These are phyloP conservation scores for Drosophila flavopinicola DNA, from an alignment of 2,888 invertebrate species.

Conservation along the genomic window DNA sequence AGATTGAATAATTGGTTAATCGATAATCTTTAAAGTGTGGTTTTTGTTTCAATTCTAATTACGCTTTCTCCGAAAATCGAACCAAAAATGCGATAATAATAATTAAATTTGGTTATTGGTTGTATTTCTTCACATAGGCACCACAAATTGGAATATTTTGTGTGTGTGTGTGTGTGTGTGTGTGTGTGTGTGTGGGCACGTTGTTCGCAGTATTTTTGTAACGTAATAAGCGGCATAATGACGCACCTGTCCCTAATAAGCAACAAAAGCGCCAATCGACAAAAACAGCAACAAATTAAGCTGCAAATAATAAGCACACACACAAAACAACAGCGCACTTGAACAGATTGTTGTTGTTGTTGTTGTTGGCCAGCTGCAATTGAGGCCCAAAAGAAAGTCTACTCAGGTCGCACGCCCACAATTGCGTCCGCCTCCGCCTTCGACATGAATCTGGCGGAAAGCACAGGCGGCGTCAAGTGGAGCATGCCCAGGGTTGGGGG, in stretches of 20 bases:
- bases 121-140: background rate
- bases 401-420: background rate
- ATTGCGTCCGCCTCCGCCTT: background rate
- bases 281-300: slow-evolving; percentile 18
- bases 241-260: slow-evolving; percentile 52
- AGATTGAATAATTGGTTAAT: too few relatives aligned
- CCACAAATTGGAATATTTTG: slow-evolving; percentile 9
- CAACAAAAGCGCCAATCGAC: slow-evolving; percentile 17
- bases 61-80: slow-evolving; percentile 4
- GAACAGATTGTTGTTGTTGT: background rate
- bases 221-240: slow-evolving; percentile 37
- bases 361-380: slow-evolving; percentile 22
- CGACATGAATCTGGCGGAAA: background rate
- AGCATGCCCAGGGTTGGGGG: too few relatives aligned
- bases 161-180: too few relatives aligned
- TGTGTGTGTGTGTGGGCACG: slow-evolving; percentile 25
- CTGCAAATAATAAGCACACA: slow-evolving; percentile 18
- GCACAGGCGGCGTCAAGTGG: too few relatives aligned
- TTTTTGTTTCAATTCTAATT: background rate
- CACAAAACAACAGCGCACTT: background rate
- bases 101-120: slow-evolving; percentile 22
- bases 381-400: slow-evolving; percentile 38
- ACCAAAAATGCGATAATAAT: slow-evolving; percentile 7
- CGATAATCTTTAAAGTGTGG: too few relatives aligned
- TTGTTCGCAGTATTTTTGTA: too few relatives aligned